Evolutionary conservation across 2,888 invertebrate species (phyloP), one percentile per base, ranked within the genome.

Genomic region (Mesochorus sp.): DNA sequence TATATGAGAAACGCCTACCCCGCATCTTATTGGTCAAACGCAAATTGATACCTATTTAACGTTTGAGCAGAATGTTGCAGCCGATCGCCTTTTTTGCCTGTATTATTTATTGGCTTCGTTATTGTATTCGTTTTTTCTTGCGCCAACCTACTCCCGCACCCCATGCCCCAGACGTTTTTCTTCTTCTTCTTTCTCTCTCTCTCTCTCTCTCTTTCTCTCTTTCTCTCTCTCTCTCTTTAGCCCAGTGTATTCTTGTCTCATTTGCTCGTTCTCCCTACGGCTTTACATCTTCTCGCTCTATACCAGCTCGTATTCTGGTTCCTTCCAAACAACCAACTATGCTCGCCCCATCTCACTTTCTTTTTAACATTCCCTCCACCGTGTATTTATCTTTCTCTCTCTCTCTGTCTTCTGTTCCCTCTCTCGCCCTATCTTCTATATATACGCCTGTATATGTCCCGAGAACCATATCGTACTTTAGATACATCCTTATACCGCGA

Each of bases 41-140:
- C 88, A 89, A 90, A 90, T 90, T 90, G 90, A 89, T 90, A 90
- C 89, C 88, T 89, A 88, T 89, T 90, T 89, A 90, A 88, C 90
- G 88, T 89, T 90, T 87, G 88, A 88, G 88, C 86, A 86, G 88
- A 89, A 88, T 87, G 89, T 88, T 87, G 87, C 88, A 85, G 87
- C 87, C 87, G 89, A 89, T 90, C 89, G 87, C 84, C 87, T 88
- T 87, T 87, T 88, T 87, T 85, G 80, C 83, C 83, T 88, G 80
- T 88, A 88, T 88, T 88, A 88, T 88, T 88, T 88, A 88, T 87
- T 85, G 85, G 85, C 78, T 79, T 84, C 83, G 86, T 87, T 83
- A 83, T 81, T 81, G 78, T 81, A 74, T 76, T 79, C 81, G 82
- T 82, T 85, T 84, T 84, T 85, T 82, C 70, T 55, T n/a, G n/a